Evolutionary conservation across 53 echinoderm and acorn worm species (phyloP).

Genomic region (Holothuria leucospilota): DNA sequence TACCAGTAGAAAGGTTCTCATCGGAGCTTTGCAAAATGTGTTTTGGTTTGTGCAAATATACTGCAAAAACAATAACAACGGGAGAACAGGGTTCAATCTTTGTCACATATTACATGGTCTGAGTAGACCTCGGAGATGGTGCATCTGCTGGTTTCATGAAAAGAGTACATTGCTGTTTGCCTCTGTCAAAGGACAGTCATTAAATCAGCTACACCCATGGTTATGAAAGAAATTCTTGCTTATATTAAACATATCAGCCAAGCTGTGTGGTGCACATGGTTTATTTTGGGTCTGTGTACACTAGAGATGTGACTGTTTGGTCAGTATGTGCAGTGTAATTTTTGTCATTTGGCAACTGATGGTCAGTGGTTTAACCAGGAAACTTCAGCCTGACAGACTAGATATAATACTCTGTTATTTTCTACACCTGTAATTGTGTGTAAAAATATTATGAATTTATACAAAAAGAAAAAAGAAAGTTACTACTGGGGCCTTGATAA

Average conservation of each 20-base stretch:
- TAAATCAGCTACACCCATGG: no score
- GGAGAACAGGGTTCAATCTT: conserved; percentile 19
- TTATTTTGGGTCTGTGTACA: no score
- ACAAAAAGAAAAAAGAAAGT: background rate
- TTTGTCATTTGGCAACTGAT: no score
- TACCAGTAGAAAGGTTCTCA: background rate
- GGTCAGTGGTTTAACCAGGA: no score
- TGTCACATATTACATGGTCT: background rate
- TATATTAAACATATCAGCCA: no score
- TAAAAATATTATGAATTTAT: conserved; percentile 26
- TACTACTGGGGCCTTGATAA: conserved; percentile 29
- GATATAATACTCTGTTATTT: background rate
- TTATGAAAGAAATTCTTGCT: no score
- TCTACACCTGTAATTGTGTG: background rate
- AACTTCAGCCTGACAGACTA: no score
- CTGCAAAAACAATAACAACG: background rate
- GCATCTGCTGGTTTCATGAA: background rate
- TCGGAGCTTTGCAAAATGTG: background rate
- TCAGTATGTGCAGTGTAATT: no score
- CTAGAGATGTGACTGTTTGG: no score
- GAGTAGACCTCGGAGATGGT: background rate
- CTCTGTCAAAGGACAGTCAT: no score
- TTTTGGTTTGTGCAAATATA: background rate
- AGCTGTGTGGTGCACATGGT: no score
- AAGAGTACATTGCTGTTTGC: no score